Base-by-base conservation (phyloP, 2,888 invertebrate genomes). In the Acanthosepion esculentum region DNA sequence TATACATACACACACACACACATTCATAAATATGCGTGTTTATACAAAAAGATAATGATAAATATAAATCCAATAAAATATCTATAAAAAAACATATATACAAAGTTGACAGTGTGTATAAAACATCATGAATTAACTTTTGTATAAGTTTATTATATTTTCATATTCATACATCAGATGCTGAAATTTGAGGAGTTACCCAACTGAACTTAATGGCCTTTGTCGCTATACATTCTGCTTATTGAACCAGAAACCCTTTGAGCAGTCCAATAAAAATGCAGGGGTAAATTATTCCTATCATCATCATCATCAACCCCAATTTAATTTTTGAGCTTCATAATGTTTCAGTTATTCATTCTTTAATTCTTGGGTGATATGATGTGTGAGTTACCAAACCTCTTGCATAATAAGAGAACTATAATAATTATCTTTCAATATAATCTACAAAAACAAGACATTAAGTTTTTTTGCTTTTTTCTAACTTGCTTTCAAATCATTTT, bases 401-500 rank as follows among this genome's bases (percentile, higher is more conserved):
- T 48, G 6, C 29, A 48, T 92, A 48, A 55, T 55, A 55, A 18
- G 20, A 18, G 20, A 18, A 20, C 55, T 55, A 55, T 20, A 15
- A 55, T 55, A 55, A 55, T 10, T 20, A 55, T 55, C 20, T 15
- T 15, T 55, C 15, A 55, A 55, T 55, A 20, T 55, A 55, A 55
- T 55, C 55, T 55, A 15, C 20, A 55, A 55, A 55, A 55, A 55
- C 53, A 53, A 53, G 20, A 53, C 15, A 15, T 53, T 15, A 53
- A 18, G 15, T 55, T 55, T 20, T 55, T 55, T 55, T 18, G 15
- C 55, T 55, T 20, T 26, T 92, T 92, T 92, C 48, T 92, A 92
- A 92, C 41, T 92, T 48, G 48, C 92, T 48, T 92, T 92, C 92
- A 92, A 92, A 48, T 92, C 48, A 92, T 92, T 92, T 92, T 29